These are phyloP conservation scores for Somateria mollissima DNA, from an alignment of 2,797 vertebrate genomes.

Conservation along the genomic window DNA sequence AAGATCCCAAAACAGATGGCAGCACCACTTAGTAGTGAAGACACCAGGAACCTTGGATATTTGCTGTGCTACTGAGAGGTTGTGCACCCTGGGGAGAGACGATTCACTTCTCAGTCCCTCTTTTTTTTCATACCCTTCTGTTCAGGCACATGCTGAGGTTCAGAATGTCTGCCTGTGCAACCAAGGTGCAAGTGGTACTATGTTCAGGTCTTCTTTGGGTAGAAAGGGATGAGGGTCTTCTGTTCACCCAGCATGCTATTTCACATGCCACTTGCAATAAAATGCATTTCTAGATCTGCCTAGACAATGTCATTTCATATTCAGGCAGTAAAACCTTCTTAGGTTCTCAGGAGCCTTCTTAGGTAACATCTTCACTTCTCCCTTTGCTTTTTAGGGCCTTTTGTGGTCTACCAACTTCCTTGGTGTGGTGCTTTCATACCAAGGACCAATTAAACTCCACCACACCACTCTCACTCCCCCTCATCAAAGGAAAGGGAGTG, in stretches of 20 bases:
- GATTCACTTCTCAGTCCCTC: not conserved
- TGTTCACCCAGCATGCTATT: not conserved
- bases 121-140: not conserved
- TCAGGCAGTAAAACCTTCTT: not conserved
- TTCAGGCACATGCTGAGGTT: not conserved
- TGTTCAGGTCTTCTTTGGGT: not conserved
- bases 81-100: rapidly evolving
- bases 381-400: not conserved
- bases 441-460: no score
- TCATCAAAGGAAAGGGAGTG: no score
- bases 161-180: not conserved
- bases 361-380: not conserved
- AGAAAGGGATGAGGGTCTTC: not conserved
- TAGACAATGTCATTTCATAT: not conserved
- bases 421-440: not conserved
- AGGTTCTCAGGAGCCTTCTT: not conserved
- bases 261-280: not conserved
- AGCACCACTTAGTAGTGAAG: not conserved
- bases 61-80: not conserved
- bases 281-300: not conserved
- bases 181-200: not conserved
- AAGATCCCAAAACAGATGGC: not conserved
- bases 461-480: no score
- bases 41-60: not conserved
- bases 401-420: not conserved